Base-by-base conservation (phyloP, 2,888 invertebrate species). In the Epirrhoe tristata region DNA sequence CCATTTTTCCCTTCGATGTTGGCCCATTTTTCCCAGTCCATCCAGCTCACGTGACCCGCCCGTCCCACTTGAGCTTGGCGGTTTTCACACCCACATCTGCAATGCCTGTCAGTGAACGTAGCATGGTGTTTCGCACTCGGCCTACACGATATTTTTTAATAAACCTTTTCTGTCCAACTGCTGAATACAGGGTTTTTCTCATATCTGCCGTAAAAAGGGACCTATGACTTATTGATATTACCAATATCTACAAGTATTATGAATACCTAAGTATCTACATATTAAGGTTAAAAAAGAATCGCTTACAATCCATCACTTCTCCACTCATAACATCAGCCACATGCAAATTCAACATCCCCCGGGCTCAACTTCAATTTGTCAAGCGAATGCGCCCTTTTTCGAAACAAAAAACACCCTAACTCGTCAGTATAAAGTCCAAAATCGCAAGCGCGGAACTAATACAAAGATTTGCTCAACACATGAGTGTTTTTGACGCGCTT, bases 291-390 rank as follows among this genome's bases (percentile, higher is more conserved):
- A 14, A 4, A 32, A 48, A 58, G 51, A 66, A 61, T 63, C 56
- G 55, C 54, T 50, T 16, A 36, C 51, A 16, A 64, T 56, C 39
- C 60, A 59, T 58, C 46, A 63, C 67, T 72, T 70, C 63, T 12
- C 58, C 58, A 34, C 53, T 17, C 34, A 70, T 79, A 79, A 80
- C 81, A 84, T 81, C 84, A 79, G 78, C 78, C 82, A 83, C 85
- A 81, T 89, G 88, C 86, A 89, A 89, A 90, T 90, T 83, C 76
- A 74, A 77, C 81, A 76, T 83, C 83, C 84, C 77, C 58, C 73
- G 81, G 76, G 81, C 78, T 79, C 84, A 80, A 84, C 86, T 88
- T 85, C 88, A 89, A 90, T 90, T 90, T 90, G 89, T 90, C 88
- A 87, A 83, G 77, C 78, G 72, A 75, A 75, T 78, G 73, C 77